Evolutionary conservation across 2,888 invertebrate species (phyloP).

Genomic region (Branchellion lobata): DNA sequence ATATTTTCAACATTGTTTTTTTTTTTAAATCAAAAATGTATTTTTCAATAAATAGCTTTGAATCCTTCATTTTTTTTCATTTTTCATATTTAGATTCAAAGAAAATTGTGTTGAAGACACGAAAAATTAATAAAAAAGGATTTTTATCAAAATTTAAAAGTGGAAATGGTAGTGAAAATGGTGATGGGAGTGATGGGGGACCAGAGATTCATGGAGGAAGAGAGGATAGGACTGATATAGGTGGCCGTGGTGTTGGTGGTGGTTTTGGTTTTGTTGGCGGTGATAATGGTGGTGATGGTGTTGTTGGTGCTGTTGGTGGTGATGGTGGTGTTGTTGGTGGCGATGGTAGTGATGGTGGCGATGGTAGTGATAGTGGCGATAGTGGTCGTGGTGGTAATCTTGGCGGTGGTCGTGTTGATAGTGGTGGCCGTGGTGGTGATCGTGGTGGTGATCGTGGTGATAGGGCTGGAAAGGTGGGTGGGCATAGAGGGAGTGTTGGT

Average conservation of each 20-base stretch:
- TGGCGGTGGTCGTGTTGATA: neutral
- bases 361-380: conserved; percentile 35
- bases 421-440: neutral
- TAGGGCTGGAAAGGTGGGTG: neutral
- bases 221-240: conserved; percentile 25
- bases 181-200: neutral
- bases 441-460: neutral
- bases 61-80: too few species aligned
- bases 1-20: too few species aligned
- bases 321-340: conserved; percentile 39
- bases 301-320: conserved; percentile 40
- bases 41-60: too few species aligned
- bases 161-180: too few species aligned
- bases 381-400: conserved; percentile 39
- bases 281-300: conserved; percentile 44
- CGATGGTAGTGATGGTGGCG: conserved; percentile 42
- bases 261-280: conserved; percentile 43
- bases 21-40: too few species aligned
- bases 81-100: too few species aligned
- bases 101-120: too few species aligned
- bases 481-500: neutral
- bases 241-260: conserved; percentile 40
- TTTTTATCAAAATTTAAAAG: too few species aligned
- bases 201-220: neutral
- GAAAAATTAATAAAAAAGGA: too few species aligned